Base-by-base conservation (phyloP, 2,113 vertebrate species). In the Motacilla alba region DNA sequence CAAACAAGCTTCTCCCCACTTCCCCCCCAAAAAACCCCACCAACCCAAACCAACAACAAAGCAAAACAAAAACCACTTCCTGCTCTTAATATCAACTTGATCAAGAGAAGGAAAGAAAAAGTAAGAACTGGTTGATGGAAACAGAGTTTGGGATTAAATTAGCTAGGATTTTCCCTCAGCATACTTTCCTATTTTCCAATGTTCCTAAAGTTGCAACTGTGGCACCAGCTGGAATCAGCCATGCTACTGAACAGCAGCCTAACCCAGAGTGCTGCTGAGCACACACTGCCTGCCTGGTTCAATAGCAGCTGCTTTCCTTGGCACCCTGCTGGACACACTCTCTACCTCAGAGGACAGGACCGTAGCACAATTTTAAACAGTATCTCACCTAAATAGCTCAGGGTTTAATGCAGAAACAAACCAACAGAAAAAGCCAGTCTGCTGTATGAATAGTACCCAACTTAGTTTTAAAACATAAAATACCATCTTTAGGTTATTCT, bases 1-100 rank as follows among this genome's bases (percentile, higher is more conserved):
- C 10, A 49, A 85, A 39, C 15, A 49, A 43, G 4, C 7, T 44
- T 27, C 31, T 46, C 14, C 35, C 6, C 12, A 19, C 11, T 7
- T 7, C 23, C 5, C 6, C 15, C 1, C 8, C 1, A 14, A 31
- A 35, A 56, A 18, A 9, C 3, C 1, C 8, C 10, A 53, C 11
- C 35, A 62, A 53, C 19, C 9, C 28, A 59, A 67, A 44, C 37
- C 27, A 70, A 31, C 7, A 31, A 33, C 20, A 50, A 87, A 50
- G 13, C 37, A 31, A 77, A 76, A 9, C 13, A 30, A 55, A 72
- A 67, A 18, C 20, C 2, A 11, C 37, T 50, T 88, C 10, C 63
- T 59, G 72, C 43, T 90, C 87, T 62, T 90, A 77, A 39, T 85
- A 58, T 69, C 58, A 88, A 58, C 43, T 86, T 70, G 30, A 50